Base-by-base conservation (phyloP, 2,113 vertebrate species). In the Setophaga petechia region DNA sequence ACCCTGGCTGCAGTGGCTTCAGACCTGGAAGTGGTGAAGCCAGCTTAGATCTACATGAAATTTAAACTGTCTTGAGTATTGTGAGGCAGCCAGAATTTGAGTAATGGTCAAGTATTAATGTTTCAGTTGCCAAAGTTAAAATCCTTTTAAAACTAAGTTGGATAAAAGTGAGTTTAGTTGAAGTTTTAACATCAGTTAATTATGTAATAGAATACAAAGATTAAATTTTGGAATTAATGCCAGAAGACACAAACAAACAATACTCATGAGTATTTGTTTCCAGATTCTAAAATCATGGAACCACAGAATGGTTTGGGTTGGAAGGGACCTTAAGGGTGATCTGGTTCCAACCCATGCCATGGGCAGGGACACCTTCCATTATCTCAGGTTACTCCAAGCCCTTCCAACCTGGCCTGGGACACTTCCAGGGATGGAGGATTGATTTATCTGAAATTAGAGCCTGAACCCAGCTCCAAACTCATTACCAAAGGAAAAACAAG, bases 321-420 rank as follows among this genome's bases (percentile, higher is more conserved):
- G 79, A 49, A 49, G 5, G 15, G 12, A 28, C 10, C 25, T 63
- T 57, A 43, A 57, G 33, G 18, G 19, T 27, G 39, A 12, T 47
- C 4, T 39, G 35, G 2, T 49, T 76, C 21, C 63, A 61, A 1
- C 30, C n/a, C 16, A 1, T 19, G 5, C 21, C n/a, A 11, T 1
- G 6, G 41, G 10, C 35, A 43, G 71, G 15, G 12, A 13, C 39
- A 22, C 24, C 30, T 62, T 47, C 25, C 14, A 15, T 14, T 15
- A 16, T 16, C 5, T 21, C 57, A 49, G 18, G 8, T 27, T 16
- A 11, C 15, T 57, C 35, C 57, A 57, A 24, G 8, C 39, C 47
- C 18, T 49, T 73, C 30, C 78, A 82, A 0, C n/a, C 30, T 69
- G 54, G 14, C 41, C 12, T 83, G 25, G 47, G 22, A 37, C 18